These are phyloP conservation scores for Agrotis segetum DNA, from an alignment of 2,888 invertebrate species.

Conservation along the genomic window DNA sequence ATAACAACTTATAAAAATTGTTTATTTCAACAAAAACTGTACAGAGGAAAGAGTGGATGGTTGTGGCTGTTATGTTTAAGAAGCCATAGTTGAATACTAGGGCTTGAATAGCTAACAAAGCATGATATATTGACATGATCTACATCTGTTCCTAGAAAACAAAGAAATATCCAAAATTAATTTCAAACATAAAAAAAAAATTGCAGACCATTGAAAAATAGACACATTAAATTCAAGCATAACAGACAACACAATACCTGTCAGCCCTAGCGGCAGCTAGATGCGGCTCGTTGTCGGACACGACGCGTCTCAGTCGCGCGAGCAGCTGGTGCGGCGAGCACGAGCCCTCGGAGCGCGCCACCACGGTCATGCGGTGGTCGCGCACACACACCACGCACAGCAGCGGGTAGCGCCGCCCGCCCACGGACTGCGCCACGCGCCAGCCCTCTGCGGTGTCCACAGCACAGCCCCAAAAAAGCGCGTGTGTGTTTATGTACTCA, in stretches of 20 bases:
- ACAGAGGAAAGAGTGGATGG: no score
- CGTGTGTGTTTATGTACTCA: conserved; percentile 95
- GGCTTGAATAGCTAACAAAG: no score
- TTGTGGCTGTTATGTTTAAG: no score
- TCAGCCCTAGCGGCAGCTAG: conserved; percentile 97
- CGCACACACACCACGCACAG: conserved; percentile 97
- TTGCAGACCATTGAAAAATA: no score
- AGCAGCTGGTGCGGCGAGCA: conserved; percentile 94
- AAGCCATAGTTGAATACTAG: no score
- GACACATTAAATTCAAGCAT: no score
- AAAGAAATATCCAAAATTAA: no score
- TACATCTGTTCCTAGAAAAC: no score
- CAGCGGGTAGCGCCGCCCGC: conserved; percentile 95
- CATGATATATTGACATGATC: no score
- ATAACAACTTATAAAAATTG: background rate
- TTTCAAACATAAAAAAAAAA: no score
- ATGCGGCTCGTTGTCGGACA: conserved; percentile 96
- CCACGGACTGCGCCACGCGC: conserved; percentile 96
- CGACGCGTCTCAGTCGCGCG: conserved; percentile 93
- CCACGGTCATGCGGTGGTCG: conserved; percentile 98
- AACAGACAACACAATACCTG: conserved; percentile 86
- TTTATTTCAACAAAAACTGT: background rate
- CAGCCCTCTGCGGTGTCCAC: conserved; percentile 97
- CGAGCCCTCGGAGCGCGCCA: conserved; percentile 97
- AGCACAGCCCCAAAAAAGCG: conserved; percentile 98